Conservation (phyloP, 2,797 vertebrate genomes). For the Falco peregrinus region DNA sequence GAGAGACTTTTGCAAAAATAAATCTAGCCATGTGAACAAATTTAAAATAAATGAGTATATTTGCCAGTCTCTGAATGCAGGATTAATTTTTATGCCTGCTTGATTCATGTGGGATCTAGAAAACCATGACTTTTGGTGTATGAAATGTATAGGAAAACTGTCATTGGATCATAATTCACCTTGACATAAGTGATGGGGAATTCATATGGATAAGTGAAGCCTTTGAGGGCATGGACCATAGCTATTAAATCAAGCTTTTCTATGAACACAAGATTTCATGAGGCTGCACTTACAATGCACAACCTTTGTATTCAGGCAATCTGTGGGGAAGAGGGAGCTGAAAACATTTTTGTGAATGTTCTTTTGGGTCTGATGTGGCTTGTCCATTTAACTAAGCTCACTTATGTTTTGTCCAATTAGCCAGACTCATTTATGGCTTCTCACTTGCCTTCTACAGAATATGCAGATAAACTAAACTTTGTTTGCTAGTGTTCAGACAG, state of each 20-base stretch:
- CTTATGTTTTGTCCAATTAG: not conserved
- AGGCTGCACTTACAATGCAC: not conserved
- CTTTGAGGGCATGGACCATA: not conserved
- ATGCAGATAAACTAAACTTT: not conserved
- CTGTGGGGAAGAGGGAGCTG: not conserved
- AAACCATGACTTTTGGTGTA: not conserved
- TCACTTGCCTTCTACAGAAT: not conserved
- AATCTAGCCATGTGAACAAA: not conserved
- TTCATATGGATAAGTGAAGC: conserved; percentile 10
- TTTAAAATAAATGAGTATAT: conserved; percentile 10
- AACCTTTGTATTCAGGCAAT: not conserved
- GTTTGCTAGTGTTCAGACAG: not conserved
- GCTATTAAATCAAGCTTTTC: conserved; percentile 15
- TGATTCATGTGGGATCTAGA: conserved; percentile 11
- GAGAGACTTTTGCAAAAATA: conserved; percentile 8
- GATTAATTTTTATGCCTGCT: conserved; percentile 9
- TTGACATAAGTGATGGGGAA: not conserved
- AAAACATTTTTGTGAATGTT: not conserved
- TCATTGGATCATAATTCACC: not conserved
- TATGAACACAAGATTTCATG: conserved; percentile 2
- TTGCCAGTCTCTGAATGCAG: not conserved
- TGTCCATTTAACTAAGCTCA: not conserved
- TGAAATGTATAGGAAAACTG: not conserved
- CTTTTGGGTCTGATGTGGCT: not conserved
- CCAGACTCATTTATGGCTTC: not conserved